These are phyloP conservation scores for Laticauda laticaudata DNA, from an alignment of 2,113 vertebrate genomes.

Conservation along the genomic window DNA sequence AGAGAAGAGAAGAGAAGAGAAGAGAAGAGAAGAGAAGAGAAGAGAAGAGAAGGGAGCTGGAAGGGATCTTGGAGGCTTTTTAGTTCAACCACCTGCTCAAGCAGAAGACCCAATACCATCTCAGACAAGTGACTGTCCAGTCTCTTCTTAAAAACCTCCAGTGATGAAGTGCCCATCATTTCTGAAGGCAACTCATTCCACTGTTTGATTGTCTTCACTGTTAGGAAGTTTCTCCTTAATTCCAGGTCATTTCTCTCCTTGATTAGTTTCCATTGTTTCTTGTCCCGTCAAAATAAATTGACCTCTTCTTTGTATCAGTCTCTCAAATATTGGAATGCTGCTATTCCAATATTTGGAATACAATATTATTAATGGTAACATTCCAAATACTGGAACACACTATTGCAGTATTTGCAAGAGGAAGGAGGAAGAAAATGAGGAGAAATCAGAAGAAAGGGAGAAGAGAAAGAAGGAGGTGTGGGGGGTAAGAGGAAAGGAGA, in stretches of 20 bases:
- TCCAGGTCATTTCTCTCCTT: neutral
- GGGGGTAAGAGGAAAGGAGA: neutral
- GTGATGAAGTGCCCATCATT: neutral
- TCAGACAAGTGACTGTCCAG: neutral
- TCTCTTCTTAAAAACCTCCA: neutral
- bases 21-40: no score
- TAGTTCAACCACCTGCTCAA: neutral
- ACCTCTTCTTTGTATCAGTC: neutral
- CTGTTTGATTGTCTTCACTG: neutral
- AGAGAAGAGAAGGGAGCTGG: no score
- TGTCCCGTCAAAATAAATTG: neutral
- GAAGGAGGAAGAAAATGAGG: no score
- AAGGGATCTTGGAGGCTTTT: neutral
- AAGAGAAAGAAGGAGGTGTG: neutral
- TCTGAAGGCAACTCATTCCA: neutral
- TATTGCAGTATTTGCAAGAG: neutral
- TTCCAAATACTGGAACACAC: neutral
- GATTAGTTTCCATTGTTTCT: neutral
- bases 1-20: no score
- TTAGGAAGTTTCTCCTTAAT: neutral
- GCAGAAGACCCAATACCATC: neutral
- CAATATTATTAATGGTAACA: no score
- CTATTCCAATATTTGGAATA: neutral
- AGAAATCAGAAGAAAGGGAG: neutral
- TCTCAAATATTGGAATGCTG: neutral